Base-by-base conservation (phyloP, 2,113 vertebrate species). In the Cebidichthys violaceus region DNA sequence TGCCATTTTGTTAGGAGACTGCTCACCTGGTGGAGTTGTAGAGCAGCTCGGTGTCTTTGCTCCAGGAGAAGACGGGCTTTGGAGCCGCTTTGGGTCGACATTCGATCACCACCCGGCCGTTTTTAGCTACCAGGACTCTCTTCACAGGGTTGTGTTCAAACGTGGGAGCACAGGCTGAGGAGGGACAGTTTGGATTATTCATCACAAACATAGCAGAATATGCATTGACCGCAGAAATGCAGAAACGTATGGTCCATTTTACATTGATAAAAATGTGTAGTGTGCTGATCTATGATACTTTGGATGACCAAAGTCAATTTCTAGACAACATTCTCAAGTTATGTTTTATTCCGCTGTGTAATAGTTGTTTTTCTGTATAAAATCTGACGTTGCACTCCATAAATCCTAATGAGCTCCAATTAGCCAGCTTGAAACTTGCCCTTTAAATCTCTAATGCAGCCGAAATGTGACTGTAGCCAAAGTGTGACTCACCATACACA, bases 61-160 rank as follows among this genome's bases (percentile, higher is more conserved):
- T 99, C 98, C 98, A 99, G 0, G 93, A 96, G 90, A 99, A 94
- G 62, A 74, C 92, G 9, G 98, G 96, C 79, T 96, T 97, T 0
- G 98, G 98, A 43, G 98, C 97, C 0, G 97, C 98, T 93, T 96
- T 96, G 18, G 98, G 98, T 75, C 96, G 97, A 89, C 98, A 99
- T 62, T 97, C 95, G 29, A 99, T 97, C 83, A 99, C 94, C 55
- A 97, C 96, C 6, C 95, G 96, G 0, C 97, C 96, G 4, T 98
- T 97, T 92, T 95, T 97, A 11, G 97, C 96, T 37, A 95, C 97
- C 81, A 98, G 85, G 60, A 97, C 94, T 88, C 93, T 96, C 90
- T 96, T 98, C 93, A 99, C 96, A 8, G 97, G 97, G 86, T 96
- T 98, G 90, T 95, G 87, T 88, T 98, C 96, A 93, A 99, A 99